Conservation (phyloP, 2,888 invertebrate genomes). For the Drosophila stalkeri region DNA sequence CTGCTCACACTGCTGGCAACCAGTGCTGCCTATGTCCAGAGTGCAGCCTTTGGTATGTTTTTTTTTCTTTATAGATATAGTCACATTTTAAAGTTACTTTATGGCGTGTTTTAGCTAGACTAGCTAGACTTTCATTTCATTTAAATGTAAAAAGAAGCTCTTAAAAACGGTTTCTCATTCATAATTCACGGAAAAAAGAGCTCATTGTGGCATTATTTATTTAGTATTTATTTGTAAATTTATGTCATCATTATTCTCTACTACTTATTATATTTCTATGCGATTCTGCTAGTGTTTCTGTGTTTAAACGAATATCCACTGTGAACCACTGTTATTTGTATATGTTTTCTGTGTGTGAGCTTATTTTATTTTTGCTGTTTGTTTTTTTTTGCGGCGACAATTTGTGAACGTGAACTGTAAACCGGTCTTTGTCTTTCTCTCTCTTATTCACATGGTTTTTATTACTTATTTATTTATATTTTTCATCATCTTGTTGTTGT, state of each 20-base stretch:
- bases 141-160: neutral
- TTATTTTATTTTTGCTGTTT: conserved; percentile 21
- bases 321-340: conserved; percentile 69
- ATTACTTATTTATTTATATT: conserved; percentile 46
- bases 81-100: neutral
- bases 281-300: conserved; percentile 12
- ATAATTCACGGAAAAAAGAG: neutral
- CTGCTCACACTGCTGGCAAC: conserved; percentile 74
- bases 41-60: conserved; percentile 84
- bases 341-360: conserved; percentile 25
- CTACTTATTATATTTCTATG: conserved; percentile 30
- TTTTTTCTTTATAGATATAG: neutral
- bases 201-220: neutral
- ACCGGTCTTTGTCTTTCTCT: conserved; percentile 39
- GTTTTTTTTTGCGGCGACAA: conserved; percentile 55
- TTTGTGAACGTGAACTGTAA: conserved; percentile 57
- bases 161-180: neutral
- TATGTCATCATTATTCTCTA: neutral
- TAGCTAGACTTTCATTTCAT: neutral
- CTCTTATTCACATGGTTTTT: conserved; percentile 46
- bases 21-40: conserved; percentile 76
- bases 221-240: neutral
- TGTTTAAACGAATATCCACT: conserved; percentile 6
- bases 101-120: neutral
- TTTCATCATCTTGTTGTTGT: conserved; percentile 17